Evolutionary conservation across 2,113 vertebrate species (phyloP), one percentile per base, ranked within the genome.

Genomic region (Oncorhynchus clarkii): DNA sequence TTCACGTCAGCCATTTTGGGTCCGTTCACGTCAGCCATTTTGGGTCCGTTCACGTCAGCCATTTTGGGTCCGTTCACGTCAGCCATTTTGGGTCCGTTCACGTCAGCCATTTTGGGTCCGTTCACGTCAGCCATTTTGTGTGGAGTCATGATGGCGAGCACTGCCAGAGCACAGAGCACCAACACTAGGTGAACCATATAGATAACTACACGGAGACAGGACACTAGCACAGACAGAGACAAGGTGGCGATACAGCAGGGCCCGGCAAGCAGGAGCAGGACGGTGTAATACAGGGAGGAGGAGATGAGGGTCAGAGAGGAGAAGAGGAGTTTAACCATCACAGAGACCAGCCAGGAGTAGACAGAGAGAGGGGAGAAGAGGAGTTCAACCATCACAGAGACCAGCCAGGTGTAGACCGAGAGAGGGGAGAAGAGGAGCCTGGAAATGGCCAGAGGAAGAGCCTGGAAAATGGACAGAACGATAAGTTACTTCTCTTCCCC

Each of bases 401-500:
- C 29, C 77, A 89, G 48, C 87, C 87, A 89, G 68, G 82, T 87
- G 83, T 84, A 91, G 72, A 91, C 70, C 45, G 81, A 83, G 77
- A 92, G 80, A 34, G 90, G 90, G 4, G 80, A 88, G 75, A 89
- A 18, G 71, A 91, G 85, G 68, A 92, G 48, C 26, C 22, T 89
- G 24, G 48, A 26, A 45, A 39, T 12, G 12, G 34, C 8, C 34
- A 88, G 75, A 89, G n/a, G 71, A 91, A 85, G 68, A 92, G 48
- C 26, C 22, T 89, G 24, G 24, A 49, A 45, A 39, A 3, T 1
- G 45, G 27, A 70, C 22, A 14, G 14, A 49, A 51, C 2, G 12
- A 29, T 4, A 31, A 4, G 2, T 29, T 13, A 27, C 14, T 29
- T 67, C 13, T 18, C 27, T 16, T 1, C 6, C 5, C n/a, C 20